phyloP scores from a whole-genome alignment of 2,888 invertebrate species.

The Lithosia quadra region DNA sequence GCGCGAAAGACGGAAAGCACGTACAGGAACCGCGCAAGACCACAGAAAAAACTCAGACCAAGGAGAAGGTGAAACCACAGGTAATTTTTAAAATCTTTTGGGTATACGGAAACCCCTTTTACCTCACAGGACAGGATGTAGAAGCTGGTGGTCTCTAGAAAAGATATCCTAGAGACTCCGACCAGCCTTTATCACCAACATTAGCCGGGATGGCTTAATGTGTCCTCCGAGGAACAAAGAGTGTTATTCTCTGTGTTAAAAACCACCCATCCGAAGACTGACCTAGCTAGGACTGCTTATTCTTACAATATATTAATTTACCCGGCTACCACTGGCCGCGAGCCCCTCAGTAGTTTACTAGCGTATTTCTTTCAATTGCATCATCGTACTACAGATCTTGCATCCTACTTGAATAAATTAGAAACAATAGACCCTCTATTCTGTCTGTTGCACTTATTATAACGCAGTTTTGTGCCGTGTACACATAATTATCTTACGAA shows the following conservation, averaged over 20 bases:
- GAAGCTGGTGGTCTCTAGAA: no score
- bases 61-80: slow-evolving; percentile 84
- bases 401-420: no score
- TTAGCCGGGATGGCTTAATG: no score
- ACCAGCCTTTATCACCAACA: no score
- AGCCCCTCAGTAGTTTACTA: background rate
- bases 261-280: no score
- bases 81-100: slow-evolving; percentile 53
- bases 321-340: background rate
- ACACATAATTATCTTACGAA: background rate
- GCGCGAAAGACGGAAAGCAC: slow-evolving; percentile 78
- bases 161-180: no score
- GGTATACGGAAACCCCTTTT: background rate
- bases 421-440: no score
- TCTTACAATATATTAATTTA: background rate
- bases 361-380: background rate
- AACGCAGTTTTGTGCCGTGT: background rate
- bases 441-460: no score
- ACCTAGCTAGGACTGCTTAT: background rate
- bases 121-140: no score
- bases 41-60: slow-evolving; percentile 87
- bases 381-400: no score
- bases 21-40: slow-evolving; percentile 86
- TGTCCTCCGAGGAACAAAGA: no score
- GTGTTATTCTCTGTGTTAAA: no score